These are phyloP conservation scores for Nemapogon koenigi DNA, from an alignment of 2,888 invertebrate species.

Conservation along the genomic window DNA sequence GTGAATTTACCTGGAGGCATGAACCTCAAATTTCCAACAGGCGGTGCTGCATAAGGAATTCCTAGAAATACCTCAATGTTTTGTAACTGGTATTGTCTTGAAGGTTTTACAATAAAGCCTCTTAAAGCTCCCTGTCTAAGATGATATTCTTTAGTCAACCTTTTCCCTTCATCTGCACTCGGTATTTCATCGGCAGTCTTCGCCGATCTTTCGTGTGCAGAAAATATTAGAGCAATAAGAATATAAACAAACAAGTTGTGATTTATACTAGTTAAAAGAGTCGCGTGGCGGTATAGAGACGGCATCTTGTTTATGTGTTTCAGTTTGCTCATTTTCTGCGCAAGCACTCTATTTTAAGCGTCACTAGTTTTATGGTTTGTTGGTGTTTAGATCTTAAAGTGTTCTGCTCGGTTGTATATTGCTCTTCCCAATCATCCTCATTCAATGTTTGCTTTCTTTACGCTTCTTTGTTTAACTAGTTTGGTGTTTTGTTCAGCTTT, in stretches of 20 bases:
- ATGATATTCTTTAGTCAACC: constrained; percentile 66
- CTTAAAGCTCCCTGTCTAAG: constrained; percentile 73
- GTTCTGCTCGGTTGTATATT: too few species aligned
- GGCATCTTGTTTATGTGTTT: constrained; percentile 54
- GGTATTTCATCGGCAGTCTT: constrained; percentile 43
- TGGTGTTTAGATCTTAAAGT: constrained; percentile 5
- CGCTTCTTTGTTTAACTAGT: too few species aligned
- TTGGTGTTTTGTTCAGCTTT: too few species aligned
- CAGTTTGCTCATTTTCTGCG: constrained; percentile 16
- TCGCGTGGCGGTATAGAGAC: constrained; percentile 44
- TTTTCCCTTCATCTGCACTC: constrained; percentile 40
- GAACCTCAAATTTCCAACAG: constrained; percentile 76
- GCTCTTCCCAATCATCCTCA: too few species aligned
- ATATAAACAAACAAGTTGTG: constrained; percentile 58
- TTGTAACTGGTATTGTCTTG: constrained; percentile 66
- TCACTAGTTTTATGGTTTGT: constrained; percentile 33
- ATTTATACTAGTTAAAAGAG: constrained; percentile 38
- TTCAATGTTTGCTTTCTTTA: too few species aligned
- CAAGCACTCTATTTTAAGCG: constrained; percentile 10
- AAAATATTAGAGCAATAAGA: constrained; percentile 42
- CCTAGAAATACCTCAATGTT: constrained; percentile 79
- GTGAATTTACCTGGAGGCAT: constrained; percentile 86
- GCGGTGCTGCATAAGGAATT: constrained; percentile 83
- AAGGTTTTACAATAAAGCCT: constrained; percentile 71
- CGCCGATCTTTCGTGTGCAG: constrained; percentile 24